phyloP scores from a whole-genome alignment of 2,888 invertebrate species.

The Sarcophaga variegata region DNA sequence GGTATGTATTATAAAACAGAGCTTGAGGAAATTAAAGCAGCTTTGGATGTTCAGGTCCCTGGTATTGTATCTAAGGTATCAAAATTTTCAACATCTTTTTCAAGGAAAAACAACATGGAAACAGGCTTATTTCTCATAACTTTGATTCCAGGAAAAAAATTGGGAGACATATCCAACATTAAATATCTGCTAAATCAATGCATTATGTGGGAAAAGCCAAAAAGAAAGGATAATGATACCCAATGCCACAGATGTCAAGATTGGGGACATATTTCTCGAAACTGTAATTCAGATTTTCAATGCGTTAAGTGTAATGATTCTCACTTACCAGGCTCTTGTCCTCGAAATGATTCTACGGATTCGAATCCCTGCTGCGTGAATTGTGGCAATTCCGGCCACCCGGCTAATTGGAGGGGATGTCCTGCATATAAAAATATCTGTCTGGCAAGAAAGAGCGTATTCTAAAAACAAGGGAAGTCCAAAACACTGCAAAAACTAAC shows the following conservation, averaged over 20 bases:
- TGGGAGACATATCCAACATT: not conserved
- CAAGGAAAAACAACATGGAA: conserved; percentile 5
- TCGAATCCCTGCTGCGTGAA: no score
- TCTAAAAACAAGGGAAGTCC: no score
- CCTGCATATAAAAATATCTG: no score
- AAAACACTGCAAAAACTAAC: no score
- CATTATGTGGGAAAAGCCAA: no score
- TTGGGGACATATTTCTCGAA: not conserved
- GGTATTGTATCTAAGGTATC: not conserved
- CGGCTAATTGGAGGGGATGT: no score
- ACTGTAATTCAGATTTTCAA: conserved; percentile 3
- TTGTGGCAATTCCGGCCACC: no score
- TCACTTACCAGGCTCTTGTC: not conserved
- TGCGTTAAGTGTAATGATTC: not conserved
- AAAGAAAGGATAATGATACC: no score
- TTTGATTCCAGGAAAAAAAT: not conserved
- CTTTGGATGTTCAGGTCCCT: not conserved
- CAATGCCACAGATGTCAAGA: no score
- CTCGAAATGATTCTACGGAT: not conserved
- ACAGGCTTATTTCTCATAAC: not conserved
- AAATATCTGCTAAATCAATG: not conserved
- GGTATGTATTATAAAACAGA: conserved; percentile 1
- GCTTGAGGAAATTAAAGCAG: not conserved
- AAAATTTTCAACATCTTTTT: conserved; percentile 11
- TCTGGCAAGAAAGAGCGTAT: no score